phyloP scores from a whole-genome alignment of 2,888 invertebrate species.

The Sycophila texana region DNA sequence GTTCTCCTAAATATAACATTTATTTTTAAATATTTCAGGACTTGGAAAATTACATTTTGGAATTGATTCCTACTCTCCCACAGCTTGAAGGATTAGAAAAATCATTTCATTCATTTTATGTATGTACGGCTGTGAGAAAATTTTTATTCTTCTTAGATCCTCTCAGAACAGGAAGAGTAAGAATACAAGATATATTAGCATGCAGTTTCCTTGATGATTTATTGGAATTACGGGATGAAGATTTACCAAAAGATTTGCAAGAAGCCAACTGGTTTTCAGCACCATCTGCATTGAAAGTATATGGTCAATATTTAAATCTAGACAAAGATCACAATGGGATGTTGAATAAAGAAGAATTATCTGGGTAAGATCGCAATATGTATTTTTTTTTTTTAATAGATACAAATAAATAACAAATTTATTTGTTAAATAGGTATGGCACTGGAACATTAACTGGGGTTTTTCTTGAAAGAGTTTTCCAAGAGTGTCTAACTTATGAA shows the following conservation, averaged over 20 bases:
- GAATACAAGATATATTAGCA: slow-evolving; percentile 93
- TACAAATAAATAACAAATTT: slow-evolving; percentile 8
- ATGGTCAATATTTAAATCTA: slow-evolving; percentile 94
- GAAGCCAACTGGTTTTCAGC: slow-evolving; percentile 95
- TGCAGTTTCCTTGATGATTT: slow-evolving; percentile 95
- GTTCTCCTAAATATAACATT: slow-evolving; percentile 11
- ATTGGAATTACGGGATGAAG: slow-evolving; percentile 90
- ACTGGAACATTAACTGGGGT: slow-evolving; percentile 93
- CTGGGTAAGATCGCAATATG: slow-evolving; percentile 79
- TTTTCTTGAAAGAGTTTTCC: slow-evolving; percentile 94
- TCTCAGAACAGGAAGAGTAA: slow-evolving; percentile 89
- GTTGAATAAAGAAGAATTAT: slow-evolving; percentile 93
- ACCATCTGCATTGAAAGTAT: slow-evolving; percentile 91
- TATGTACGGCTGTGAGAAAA: slow-evolving; percentile 96
- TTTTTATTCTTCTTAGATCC: slow-evolving; percentile 98
- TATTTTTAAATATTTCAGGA: slow-evolving; percentile 78
- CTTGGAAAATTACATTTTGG: slow-evolving; percentile 95
- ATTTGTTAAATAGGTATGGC: slow-evolving; percentile 81
- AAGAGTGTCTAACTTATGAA: slow-evolving; percentile 95
- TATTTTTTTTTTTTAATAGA: neutral
- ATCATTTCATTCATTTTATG: slow-evolving; percentile 96
- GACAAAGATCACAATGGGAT: slow-evolving; percentile 97
- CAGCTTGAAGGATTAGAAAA: slow-evolving; percentile 93
- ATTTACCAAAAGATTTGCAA: slow-evolving; percentile 87
- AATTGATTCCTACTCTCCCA: slow-evolving; percentile 93